phyloP scores from a whole-genome alignment of 2,888 invertebrate species.

The Thymelicus acteon region DNA sequence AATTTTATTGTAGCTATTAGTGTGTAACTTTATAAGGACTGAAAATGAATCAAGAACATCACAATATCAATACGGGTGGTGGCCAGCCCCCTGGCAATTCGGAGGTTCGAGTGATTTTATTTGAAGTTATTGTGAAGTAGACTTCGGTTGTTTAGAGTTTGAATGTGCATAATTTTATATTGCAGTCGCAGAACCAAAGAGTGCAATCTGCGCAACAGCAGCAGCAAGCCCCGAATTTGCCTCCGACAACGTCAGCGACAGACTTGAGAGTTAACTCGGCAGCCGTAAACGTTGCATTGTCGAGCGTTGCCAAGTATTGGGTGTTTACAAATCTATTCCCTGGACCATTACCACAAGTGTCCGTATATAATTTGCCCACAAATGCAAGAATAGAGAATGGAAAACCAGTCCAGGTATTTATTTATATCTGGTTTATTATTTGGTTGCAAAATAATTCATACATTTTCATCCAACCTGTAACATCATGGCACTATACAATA shows the following conservation, averaged over 20 bases:
- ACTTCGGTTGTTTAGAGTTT: conserved; percentile 49
- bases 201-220: conserved; percentile 66
- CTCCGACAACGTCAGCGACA: conserved; percentile 85
- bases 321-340: conserved; percentile 93
- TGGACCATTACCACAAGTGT: conserved; percentile 90
- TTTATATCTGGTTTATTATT: not conserved
- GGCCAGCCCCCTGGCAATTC: conserved; percentile 83
- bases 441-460: conserved; percentile 16
- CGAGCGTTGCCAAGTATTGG: conserved; percentile 93
- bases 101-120: conserved; percentile 73
- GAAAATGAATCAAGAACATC: conserved; percentile 82
- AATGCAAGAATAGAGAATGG: conserved; percentile 86
- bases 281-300: conserved; percentile 88
- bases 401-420: conserved; percentile 85
- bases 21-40: conserved; percentile 58
- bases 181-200: conserved; percentile 73
- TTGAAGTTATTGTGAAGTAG: conserved; percentile 50
- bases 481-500: not conserved
- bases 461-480: not conserved
- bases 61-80: conserved; percentile 85
- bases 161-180: conserved; percentile 55
- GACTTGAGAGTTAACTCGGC: conserved; percentile 87
- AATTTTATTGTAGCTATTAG: conserved; percentile 54
- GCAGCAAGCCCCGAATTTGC: conserved; percentile 72
- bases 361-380: conserved; percentile 88